Percentiles rank a stretch among this genome's conserved stretches.
Evolutionary conservation across 2,888 invertebrate species (phyloP).

Genomic region (Caenorhabditis sp.): DNA sequence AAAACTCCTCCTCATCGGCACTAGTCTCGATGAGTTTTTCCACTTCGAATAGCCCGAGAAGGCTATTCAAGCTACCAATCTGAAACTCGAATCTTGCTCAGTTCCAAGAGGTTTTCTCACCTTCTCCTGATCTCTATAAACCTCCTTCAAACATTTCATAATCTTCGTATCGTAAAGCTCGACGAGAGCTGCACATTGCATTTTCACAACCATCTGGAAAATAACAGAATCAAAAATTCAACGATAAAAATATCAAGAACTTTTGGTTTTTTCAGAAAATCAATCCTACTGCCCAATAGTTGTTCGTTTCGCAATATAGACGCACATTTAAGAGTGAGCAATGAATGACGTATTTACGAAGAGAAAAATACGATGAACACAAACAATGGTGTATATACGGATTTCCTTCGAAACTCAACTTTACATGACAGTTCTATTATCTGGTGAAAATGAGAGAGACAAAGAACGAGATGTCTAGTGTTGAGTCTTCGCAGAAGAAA

Average conservation of each 20-base stretch:
- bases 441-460: no score
- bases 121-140: constrained; percentile 37
- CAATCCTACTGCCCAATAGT: no score
- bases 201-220: not conserved
- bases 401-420: no score
- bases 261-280: no score
- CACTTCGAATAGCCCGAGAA: not conserved
- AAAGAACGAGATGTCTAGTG: no score
- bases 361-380: not conserved
- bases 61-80: constrained; percentile 1
- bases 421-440: no score
- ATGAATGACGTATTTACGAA: not conserved
- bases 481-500: no score
- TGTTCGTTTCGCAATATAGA: not conserved
- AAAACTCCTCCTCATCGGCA: constrained; percentile 4
- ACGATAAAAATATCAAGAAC: no score
- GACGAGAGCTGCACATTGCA: constrained; percentile 33
- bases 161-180: constrained; percentile 44
- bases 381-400: no score
- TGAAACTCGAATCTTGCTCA: constrained; percentile 13
- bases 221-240: no score
- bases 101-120: constrained; percentile 3
- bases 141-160: constrained; percentile 13
- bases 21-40: constrained; percentile 7
- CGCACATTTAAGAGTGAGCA: not conserved